Evolutionary conservation across 2,113 vertebrate species (phyloP).

Genomic region (Symphodus melops): DNA sequence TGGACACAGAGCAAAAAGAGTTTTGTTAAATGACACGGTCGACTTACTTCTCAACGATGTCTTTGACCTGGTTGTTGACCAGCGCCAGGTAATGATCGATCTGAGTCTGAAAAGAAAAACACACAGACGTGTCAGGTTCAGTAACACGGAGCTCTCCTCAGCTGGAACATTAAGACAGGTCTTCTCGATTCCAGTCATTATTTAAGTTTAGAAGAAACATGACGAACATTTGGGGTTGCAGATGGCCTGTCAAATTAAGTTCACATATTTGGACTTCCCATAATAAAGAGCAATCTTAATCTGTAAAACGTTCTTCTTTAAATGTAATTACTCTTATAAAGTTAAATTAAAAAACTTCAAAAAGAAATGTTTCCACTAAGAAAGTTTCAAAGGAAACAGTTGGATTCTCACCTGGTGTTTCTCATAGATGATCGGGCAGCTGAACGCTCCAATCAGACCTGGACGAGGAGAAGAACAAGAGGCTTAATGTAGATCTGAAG

Average conservation of each 20-base stretch:
- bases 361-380: too few species aligned
- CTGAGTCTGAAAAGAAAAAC: slow-evolving; percentile 83
- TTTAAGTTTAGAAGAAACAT: too few species aligned
- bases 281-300: too few species aligned
- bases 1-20: not conserved
- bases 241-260: too few species aligned
- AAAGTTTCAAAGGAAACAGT: too few species aligned
- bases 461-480: slow-evolving; percentile 28
- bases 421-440: slow-evolving; percentile 95
- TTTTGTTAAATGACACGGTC: not conserved
- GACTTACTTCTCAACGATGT: slow-evolving; percentile 91
- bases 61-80: slow-evolving; percentile 91
- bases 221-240: too few species aligned
- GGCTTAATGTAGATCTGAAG: not conserved
- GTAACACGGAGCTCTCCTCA: too few species aligned
- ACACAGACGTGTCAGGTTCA: not conserved
- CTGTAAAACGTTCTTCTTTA: too few species aligned
- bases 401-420: slow-evolving; percentile 91
- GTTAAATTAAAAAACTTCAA: too few species aligned
- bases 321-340: too few species aligned
- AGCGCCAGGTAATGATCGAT: slow-evolving; percentile 93
- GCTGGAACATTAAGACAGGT: not conserved
- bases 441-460: slow-evolving; percentile 94
- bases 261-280: too few species aligned
- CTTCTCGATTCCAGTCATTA: too few species aligned